Percentiles rank a stretch among this genome's conserved stretches.
Evolutionary conservation across 2,113 vertebrate species (phyloP).

Genomic region (Pteruthius melanotis): DNA sequence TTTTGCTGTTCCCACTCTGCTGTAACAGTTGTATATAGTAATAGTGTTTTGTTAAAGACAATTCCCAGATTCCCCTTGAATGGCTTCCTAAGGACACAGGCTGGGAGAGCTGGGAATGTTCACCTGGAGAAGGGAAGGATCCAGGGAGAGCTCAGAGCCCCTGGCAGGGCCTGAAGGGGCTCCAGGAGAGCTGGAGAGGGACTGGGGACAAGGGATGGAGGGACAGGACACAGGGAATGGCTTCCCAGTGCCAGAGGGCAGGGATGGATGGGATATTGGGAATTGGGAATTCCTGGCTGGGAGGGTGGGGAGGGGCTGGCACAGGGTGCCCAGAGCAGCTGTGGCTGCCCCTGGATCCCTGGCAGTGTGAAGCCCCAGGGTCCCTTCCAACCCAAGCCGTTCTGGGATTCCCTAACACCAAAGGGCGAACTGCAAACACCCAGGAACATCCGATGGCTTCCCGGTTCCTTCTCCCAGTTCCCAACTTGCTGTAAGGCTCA

Average conservation of each 20-base stretch:
- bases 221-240: not conserved
- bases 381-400: not conserved
- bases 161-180: not conserved
- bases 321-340: not conserved
- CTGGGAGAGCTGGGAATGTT: not conserved
- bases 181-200: not conserved
- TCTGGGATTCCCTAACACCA: not conserved
- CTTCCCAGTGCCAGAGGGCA: not conserved
- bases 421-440: not conserved
- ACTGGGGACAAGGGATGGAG: not conserved
- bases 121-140: not conserved
- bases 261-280: not conserved
- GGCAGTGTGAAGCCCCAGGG: not conserved
- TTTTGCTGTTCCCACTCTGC: not conserved
- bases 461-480: fast-evolving
- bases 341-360: not conserved
- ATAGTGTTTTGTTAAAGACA: not conserved
- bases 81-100: not conserved
- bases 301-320: not conserved
- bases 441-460: fast-evolving
- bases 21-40: too few relatives aligned
- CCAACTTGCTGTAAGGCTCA: fast-evolving
- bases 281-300: not conserved
- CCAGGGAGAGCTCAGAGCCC: not conserved
- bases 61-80: not conserved